Evolutionary conservation across 2,113 vertebrate species (phyloP), one percentile per base, ranked within the genome.

Genomic region (Pheucticus melanocephalus): DNA sequence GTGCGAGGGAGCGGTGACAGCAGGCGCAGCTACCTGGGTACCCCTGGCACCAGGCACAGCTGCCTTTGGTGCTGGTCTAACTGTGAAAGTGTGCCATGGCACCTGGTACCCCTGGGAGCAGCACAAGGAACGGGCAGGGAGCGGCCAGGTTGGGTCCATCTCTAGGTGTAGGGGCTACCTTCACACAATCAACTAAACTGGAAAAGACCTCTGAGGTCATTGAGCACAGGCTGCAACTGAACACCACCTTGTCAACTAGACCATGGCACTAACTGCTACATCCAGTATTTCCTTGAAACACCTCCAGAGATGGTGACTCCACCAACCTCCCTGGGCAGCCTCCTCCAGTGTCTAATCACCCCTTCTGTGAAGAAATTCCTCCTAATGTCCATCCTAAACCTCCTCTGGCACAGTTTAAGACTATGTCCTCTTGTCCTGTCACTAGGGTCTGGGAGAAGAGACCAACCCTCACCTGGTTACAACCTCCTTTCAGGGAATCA

Each of bases 81-180:
- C 11, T 48, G 17, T 17, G 35, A 15, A 47, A 6, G 51, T 0
- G 0, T 30, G n/a, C 37, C 7, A 0, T 3, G 25, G 47, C 70
- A 27, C 35, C 9, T 31, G 10, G 23, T 11, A 8, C 12, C 44
- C 4, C 44, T 30, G 45, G 23, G 13, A 1, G 12, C 1, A 0
- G 33, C 20, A 18, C 33, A 25, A 20, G 18, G n/a, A 78, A 5
- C 3, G 8, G 7, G 33, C 7, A 7, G 48, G 78, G 50, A 82
- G 48, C 0, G 0, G 42, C 30, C 16, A 2, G 11, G 10, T 10
- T 42, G 47, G 28, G 48, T 31, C 53, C 1, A 0, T 44, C 16
- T 61, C 6, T 11, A 44, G 44, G 14, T 40, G 9, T 27, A n/a
- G 17, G 4, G 12, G 5, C 11, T 22, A 1, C 33, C 24, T n/a